Base-by-base conservation (phyloP, 2,797 vertebrate genomes). In the Coreius guichenoti region DNA sequence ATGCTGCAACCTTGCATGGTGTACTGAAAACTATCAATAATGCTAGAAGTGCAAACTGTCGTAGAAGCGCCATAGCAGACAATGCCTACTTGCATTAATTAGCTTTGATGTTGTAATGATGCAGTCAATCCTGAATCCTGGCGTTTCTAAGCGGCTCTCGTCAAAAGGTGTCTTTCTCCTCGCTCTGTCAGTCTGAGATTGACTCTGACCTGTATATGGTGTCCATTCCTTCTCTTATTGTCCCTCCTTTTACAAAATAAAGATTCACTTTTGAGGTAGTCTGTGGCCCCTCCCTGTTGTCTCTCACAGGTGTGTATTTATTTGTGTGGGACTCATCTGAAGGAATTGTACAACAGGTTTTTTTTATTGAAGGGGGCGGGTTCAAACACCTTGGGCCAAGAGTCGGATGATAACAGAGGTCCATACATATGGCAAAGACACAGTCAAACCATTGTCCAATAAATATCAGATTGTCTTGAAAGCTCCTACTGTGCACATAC, bases 211-310 rank as follows among this genome's bases (percentile, higher is more conserved):
- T 87, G 54, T 72, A 80, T 80, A 86, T 82, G 81, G n/a, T 51
- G 63, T 81, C 58, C 69, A 84, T 87, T 81, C 78, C 81, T 70
- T 39, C 19, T 74, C 29, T 21, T 56, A 63, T 21, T 54, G 82
- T 86, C 84, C 87, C 82, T 83, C 84, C 87, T 83, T 65, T 78
- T 17, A 54, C 3, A 81, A 51, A 80, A 83, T 26, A 73, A 19
- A 83, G 54, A 80, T 33, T 77, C 56, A 43, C 49, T 76, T 82
- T 76, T 87, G 77, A 56, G 56, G 83, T n/a, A 73, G 51, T n/a
- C 13, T 70, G 23, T 80, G 79, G 84, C 80, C 31, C 86, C 79
- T 45, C 87, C 87, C 54, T 77, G n/a, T 47, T 69, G 8, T 68
- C 31, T 79, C 61, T 86, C 81, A 80, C 78, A 82, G 83, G 83